These are phyloP conservation scores for Esox masquinongy DNA, from an alignment of 2,797 vertebrate genomes.

Conservation along the genomic window DNA sequence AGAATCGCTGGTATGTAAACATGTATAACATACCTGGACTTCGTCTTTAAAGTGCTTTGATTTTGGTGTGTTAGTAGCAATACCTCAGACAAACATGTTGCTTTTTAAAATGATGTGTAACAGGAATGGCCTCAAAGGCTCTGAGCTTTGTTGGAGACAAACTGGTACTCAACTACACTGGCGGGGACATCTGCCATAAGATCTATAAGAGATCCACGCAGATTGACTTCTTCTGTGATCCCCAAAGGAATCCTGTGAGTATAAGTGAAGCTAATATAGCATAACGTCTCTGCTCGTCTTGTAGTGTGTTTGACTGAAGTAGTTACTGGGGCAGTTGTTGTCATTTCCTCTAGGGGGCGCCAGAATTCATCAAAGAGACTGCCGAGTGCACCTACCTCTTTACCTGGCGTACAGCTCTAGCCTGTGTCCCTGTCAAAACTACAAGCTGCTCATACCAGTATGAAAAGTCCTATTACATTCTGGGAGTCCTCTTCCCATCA, in stretches of 20 bases:
- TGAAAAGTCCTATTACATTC: slow-evolving; percentile 43
- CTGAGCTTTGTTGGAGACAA: slow-evolving; percentile 87
- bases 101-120: neutral
- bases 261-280: neutral
- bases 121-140: slow-evolving; percentile 81
- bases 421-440: slow-evolving; percentile 84
- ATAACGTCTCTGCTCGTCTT: neutral
- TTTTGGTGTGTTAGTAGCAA: neutral
- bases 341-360: slow-evolving; percentile 64
- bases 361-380: slow-evolving; percentile 89
- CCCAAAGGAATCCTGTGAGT: slow-evolving; percentile 78
- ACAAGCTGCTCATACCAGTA: slow-evolving; percentile 91
- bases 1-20: slow-evolving; percentile 83
- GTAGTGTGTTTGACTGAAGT: neutral
- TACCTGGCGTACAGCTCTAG: slow-evolving; percentile 86
- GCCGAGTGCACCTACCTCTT: slow-evolving; percentile 93
- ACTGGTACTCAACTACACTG: slow-evolving; percentile 90
- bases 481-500: neutral
- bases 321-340: neutral
- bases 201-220: slow-evolving; percentile 87
- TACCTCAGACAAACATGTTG: neutral
- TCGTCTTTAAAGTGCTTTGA: neutral
- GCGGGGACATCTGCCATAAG: slow-evolving; percentile 85
- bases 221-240: slow-evolving; percentile 89
- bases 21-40: neutral